Conservation (phyloP, 1,140 invertebrate genomes). For the Drosophila elegans region DNA sequence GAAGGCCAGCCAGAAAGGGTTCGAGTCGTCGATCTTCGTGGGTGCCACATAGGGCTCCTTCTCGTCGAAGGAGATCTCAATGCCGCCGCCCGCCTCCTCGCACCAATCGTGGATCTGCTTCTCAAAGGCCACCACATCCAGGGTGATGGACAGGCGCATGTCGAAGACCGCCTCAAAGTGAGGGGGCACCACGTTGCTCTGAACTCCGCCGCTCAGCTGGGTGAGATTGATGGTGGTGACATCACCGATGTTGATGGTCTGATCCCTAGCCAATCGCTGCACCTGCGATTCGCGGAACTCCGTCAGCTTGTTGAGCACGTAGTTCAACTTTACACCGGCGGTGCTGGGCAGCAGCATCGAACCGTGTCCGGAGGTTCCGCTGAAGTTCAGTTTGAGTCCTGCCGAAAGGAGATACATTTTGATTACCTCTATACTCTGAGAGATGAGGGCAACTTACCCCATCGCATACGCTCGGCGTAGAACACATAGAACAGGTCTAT, state of each 20-base stretch:
- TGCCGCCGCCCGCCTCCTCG: conserved; percentile 91
- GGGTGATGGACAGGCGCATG: conserved; percentile 90
- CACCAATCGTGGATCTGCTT: conserved; percentile 90
- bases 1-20: conserved; percentile 93
- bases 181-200: conserved; percentile 95
- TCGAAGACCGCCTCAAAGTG: conserved; percentile 92
- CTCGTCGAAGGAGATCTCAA: conserved; percentile 90
- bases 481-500: conserved; percentile 89
- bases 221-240: conserved; percentile 96
- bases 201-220: conserved; percentile 93
- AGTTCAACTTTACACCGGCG: conserved; percentile 93
- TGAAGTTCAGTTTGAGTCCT: conserved; percentile 63
- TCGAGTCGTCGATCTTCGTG: conserved; percentile 89
- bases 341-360: conserved; percentile 92
- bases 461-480: conserved; percentile 91
- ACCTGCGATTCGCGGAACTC: conserved; percentile 89
- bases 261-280: conserved; percentile 87
- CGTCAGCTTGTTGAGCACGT: conserved; percentile 91
- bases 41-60: conserved; percentile 88
- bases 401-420: not conserved
- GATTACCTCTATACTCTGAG: not conserved
- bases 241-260: conserved; percentile 90
- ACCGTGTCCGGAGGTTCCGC: conserved; percentile 94
- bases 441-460: conserved; percentile 86
- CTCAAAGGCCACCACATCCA: conserved; percentile 90